Evolutionary conservation across 30 jellyfish, hydroid and myxozoan species (phyloP), one percentile per base, ranked within the genome.

Genomic region (Rhopilema esculentum): DNA sequence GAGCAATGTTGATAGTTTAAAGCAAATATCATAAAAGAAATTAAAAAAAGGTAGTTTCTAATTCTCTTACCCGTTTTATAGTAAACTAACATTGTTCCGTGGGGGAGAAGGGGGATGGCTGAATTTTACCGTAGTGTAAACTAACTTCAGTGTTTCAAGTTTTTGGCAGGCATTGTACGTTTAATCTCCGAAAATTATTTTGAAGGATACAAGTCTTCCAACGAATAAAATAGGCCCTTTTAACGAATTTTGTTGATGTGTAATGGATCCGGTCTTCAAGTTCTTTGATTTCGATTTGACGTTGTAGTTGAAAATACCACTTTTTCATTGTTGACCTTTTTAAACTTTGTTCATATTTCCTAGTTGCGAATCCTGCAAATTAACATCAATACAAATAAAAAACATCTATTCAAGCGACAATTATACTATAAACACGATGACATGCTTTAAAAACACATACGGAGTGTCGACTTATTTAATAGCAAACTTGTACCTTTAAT

Each of bases 291-390:
- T 85, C 88, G 8, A 85, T 27, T 48, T 33, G 83, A 28, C 75
- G 94, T 22, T 76, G 90, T 29, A 87, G 83, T 76, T 87, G 95
- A 19, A n/a, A 1, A 30, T 76, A 68, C 95, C 95, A 87, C 1
- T 17, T 27, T 9, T 23, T 20, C 4, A 87, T 68, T 16, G 90
- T n/a, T 48, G 85, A 68, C 23, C 70, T 27, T 75, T 65, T 87
- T 24, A 87, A 80, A 48, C 27, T 75, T 6, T 28, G 61, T 2
- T 40, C 63, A 40, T 40, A 77, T 17, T 77, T 63, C 0, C 57
- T 30, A 0, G 22, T 57, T 16, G 90, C 90, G 27, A 87, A 87
- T 24, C 48, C 90, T 87, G 19, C 31, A 27, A 80, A 8, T 4
- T 19, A 9, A 16, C 20, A 25, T n/a, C n/a, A 27, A 27, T 20